A percentile compares a stretch with the other conserved stretches of the same genome.
phyloP scores from a whole-genome alignment of 2,113 vertebrate species.

The Atherinomorus stipes region DNA sequence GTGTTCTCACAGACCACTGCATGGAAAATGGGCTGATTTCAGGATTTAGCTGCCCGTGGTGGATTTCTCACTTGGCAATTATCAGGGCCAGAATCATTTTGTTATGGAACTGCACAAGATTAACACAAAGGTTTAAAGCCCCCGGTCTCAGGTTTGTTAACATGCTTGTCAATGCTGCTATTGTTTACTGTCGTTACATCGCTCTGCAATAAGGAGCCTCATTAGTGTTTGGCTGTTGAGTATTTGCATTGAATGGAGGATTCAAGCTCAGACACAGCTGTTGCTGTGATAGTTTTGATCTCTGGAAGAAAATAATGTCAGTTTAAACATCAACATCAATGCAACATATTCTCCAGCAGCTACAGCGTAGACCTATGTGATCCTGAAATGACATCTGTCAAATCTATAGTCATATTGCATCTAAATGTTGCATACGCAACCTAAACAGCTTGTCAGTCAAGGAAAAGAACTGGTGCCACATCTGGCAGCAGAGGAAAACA shows the following conservation, averaged over 20 bases:
- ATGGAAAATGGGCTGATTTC: conserved; percentile 81
- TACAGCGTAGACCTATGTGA: neutral
- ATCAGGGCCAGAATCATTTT: conserved; percentile 66
- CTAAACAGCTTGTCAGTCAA: conserved; percentile 13
- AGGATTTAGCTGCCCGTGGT: conserved; percentile 79
- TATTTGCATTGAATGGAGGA: conserved; percentile 56
- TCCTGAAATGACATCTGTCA: neutral
- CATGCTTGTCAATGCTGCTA: conserved; percentile 36
- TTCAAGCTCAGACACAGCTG: conserved; percentile 36
- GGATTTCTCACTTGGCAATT: conserved; percentile 68
- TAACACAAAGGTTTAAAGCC: conserved; percentile 48
- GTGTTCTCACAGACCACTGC: conserved; percentile 83
- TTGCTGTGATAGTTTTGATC: conserved; percentile 19
- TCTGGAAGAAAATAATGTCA: neutral
- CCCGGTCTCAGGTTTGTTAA: conserved; percentile 40
- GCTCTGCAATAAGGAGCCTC: conserved; percentile 18
- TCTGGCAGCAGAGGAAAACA: conserved; percentile 8
- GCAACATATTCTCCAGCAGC: neutral
- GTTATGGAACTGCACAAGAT: conserved; percentile 60
- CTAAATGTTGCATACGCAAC: neutral
- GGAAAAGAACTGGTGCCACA: neutral
- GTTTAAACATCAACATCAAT: conserved; percentile 5
- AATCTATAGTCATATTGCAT: conserved; percentile 15
- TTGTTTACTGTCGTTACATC: conserved; percentile 19
- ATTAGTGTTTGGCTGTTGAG: conserved; percentile 51